Evolutionary conservation across 30 jellyfish, hydroid and myxozoan genomes (phyloP).

Genomic region (Mastigias papua): DNA sequence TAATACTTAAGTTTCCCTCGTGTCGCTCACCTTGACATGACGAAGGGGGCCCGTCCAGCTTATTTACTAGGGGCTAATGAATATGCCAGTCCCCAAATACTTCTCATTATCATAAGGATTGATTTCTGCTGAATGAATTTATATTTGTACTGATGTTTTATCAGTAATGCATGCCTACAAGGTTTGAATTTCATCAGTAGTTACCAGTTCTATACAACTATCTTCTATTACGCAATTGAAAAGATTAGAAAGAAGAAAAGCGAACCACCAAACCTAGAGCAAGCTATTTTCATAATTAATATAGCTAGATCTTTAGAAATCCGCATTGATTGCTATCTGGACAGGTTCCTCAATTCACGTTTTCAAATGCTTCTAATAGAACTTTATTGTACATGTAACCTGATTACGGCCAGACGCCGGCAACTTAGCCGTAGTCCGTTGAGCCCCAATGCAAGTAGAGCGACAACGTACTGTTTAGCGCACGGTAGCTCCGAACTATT

Average conservation of each 20-base stretch:
- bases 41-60: too few relatives aligned
- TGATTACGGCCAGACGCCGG: constrained; percentile 1
- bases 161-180: neutral
- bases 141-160: neutral
- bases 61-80: too few relatives aligned
- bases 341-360: constrained; percentile 16
- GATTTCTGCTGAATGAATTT: neutral
- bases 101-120: neutral
- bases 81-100: neutral
- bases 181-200: neutral
- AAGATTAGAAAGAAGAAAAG: neutral
- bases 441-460: neutral
- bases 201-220: neutral
- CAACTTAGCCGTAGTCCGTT: neutral
- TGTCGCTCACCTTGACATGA: too few relatives aligned
- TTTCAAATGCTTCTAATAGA: constrained; percentile 11
- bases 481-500: neutral
- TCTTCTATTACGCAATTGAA: neutral
- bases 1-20: too few relatives aligned
- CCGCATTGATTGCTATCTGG: neutral
- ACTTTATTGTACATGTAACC: neutral
- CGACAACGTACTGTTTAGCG: neutral
- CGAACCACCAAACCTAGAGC: neutral
- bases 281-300: constrained; percentile 1
- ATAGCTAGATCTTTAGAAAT: neutral